phyloP scores from a whole-genome alignment of 1,140 invertebrate species.

The Ceratosolen solmsi region DNA sequence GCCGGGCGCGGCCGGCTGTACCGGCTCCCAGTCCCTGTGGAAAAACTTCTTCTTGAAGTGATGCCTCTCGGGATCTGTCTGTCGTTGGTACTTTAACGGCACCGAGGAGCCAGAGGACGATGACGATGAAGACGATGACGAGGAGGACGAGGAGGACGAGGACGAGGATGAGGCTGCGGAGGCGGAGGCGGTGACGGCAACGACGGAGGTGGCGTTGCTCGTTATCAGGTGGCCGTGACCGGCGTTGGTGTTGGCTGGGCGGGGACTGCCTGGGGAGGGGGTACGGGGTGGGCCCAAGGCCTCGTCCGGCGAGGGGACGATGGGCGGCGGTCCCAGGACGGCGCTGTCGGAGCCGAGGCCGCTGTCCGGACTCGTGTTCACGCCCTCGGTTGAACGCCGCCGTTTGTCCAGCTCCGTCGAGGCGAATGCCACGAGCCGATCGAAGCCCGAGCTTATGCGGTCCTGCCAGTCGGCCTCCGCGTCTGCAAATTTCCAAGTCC shows the following conservation, averaged over 20 bases:
- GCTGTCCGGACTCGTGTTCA: slow-evolving; percentile 85
- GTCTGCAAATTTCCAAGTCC: slow-evolving; percentile 34
- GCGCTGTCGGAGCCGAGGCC: slow-evolving; percentile 82
- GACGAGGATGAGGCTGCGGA: slow-evolving; percentile 9
- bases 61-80: slow-evolving; percentile 76
- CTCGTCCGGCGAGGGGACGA: slow-evolving; percentile 74
- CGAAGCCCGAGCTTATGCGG: slow-evolving; percentile 89
- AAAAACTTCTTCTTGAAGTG: slow-evolving; percentile 89
- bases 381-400: slow-evolving; percentile 83
- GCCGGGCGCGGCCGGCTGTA: neutral
- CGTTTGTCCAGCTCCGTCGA: slow-evolving; percentile 88
- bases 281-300: slow-evolving; percentile 77
- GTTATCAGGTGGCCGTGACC: slow-evolving; percentile 44
- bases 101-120: slow-evolving; percentile 55
- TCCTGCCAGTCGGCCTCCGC: slow-evolving; percentile 86
- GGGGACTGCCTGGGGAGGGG: slow-evolving; percentile 78
- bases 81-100: slow-evolving; percentile 78
- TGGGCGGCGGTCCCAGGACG: slow-evolving; percentile 75
- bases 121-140: neutral
- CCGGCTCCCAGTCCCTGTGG: slow-evolving; percentile 75
- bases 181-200: neutral
- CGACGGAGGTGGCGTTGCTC: slow-evolving; percentile 25
- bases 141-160: neutral
- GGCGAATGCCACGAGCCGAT: slow-evolving; percentile 88
- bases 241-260: slow-evolving; percentile 67